phyloP scores from a whole-genome alignment of 2,797 vertebrate species.

The Cyprinella venusta region DNA sequence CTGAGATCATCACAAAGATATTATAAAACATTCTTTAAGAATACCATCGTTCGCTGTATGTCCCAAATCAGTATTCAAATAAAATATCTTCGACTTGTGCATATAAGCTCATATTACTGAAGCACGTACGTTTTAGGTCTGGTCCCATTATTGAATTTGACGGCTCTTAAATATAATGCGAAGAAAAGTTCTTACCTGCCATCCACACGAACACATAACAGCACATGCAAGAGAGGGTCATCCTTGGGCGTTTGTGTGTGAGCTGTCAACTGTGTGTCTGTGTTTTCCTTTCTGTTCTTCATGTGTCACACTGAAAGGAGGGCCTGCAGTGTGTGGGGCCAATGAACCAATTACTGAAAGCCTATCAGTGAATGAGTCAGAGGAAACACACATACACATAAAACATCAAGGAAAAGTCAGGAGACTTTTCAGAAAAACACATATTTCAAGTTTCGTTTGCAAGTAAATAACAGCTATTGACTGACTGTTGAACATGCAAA shows the following conservation, averaged over 20 bases:
- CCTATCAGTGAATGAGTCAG: slow-evolving; percentile 52
- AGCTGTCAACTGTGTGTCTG: slow-evolving; percentile 36
- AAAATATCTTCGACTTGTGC: not conserved
- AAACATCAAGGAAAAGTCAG: slow-evolving; percentile 6
- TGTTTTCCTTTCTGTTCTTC: slow-evolving; percentile 38
- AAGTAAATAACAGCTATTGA: not conserved
- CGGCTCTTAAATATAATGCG: not conserved
- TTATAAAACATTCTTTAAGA: not conserved
- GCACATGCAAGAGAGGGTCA: slow-evolving; percentile 47
- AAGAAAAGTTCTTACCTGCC: slow-evolving; percentile 64
- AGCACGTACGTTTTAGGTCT: not conserved
- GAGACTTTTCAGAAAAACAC: slow-evolving; percentile 14
- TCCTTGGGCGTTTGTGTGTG: slow-evolving; percentile 34
- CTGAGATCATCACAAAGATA: not conserved
- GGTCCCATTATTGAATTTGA: not conserved
- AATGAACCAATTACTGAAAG: slow-evolving; percentile 49
- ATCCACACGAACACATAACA: slow-evolving; percentile 55
- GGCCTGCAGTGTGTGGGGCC: slow-evolving; percentile 49
- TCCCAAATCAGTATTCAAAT: not conserved
- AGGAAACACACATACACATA: slow-evolving; percentile 28
- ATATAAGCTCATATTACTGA: not conserved
- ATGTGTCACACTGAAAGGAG: slow-evolving; percentile 55
- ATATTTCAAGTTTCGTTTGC: not conserved
- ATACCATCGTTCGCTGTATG: not conserved
- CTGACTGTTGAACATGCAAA: not conserved